phyloP scores from a whole-genome alignment of 2,888 invertebrate species.

The Piscicola geometra region DNA sequence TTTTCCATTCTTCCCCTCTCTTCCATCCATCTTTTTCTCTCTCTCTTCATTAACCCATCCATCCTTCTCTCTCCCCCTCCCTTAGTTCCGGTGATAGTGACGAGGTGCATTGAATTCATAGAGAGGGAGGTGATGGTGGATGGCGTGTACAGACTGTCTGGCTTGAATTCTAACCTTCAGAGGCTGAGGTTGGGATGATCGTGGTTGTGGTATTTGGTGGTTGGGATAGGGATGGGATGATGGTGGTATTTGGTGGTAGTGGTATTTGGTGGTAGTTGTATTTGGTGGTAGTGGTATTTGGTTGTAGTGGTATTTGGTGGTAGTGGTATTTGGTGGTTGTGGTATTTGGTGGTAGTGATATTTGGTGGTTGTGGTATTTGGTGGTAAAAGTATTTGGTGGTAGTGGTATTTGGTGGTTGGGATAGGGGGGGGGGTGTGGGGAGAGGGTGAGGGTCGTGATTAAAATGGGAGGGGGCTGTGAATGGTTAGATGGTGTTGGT shows the following conservation, averaged over 20 bases:
- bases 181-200: constrained; percentile 68
- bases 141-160: constrained; percentile 90
- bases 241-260: background rate
- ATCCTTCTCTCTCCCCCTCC: constrained; percentile 40
- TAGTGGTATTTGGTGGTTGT: too few species aligned
- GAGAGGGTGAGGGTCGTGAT: too few species aligned
- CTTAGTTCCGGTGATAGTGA: constrained; percentile 80
- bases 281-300: background rate
- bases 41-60: background rate
- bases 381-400: too few species aligned
- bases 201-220: background rate
- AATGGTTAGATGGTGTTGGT: constrained; percentile 57
- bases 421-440: too few species aligned
- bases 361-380: too few species aligned
- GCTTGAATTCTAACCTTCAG: constrained; percentile 92
- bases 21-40: too few species aligned
- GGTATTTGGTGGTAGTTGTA: background rate
- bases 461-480: too few species aligned
- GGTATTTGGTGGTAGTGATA: too few species aligned
- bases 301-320: background rate
- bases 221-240: background rate
- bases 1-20: too few species aligned
- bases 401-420: too few species aligned
- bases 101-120: constrained; percentile 84
- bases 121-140: constrained; percentile 91